Conservation (phyloP, 2,113 vertebrate species). For the Pteropus alecto region DNA sequence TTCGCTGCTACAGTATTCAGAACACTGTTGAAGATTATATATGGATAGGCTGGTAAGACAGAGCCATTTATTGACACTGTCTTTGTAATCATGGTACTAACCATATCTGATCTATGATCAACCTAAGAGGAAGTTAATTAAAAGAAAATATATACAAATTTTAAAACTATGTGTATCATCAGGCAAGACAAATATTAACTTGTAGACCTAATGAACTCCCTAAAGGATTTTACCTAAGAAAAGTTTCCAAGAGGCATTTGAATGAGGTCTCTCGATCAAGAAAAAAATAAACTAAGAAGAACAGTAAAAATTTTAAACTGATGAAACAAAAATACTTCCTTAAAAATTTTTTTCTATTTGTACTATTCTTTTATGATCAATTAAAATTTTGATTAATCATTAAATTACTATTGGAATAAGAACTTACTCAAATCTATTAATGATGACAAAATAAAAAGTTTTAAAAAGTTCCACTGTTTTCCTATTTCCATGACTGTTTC, state of each 20-base stretch:
- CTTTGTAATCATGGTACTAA: not conserved
- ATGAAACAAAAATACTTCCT: not conserved
- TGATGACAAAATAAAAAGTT: not conserved
- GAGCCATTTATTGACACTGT: not conserved
- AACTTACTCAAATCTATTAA: not conserved
- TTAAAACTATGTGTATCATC: not conserved
- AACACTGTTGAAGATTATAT: not conserved
- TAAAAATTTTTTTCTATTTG: not conserved
- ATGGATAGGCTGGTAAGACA: not conserved
- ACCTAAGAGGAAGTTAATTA: not conserved
- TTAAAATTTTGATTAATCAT: not conserved
- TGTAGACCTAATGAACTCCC: not conserved
- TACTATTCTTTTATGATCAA: not conserved
- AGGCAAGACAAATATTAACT: not conserved
- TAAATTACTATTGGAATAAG: not conserved
- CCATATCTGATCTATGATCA: not conserved
- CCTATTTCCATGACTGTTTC: not conserved
- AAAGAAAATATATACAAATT: not conserved
- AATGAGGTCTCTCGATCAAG: not conserved
- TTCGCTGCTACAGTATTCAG: not conserved
- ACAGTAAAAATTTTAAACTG: not conserved
- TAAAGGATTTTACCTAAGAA: not conserved
- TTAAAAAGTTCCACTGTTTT: not conserved
- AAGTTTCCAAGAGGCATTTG: not conserved
- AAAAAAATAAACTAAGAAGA: constrained; percentile 8